Percentiles rank a stretch among this genome's conserved stretches.
Conservation (phyloP, 2,113 vertebrate genomes). For the Lepus europaeus region DNA sequence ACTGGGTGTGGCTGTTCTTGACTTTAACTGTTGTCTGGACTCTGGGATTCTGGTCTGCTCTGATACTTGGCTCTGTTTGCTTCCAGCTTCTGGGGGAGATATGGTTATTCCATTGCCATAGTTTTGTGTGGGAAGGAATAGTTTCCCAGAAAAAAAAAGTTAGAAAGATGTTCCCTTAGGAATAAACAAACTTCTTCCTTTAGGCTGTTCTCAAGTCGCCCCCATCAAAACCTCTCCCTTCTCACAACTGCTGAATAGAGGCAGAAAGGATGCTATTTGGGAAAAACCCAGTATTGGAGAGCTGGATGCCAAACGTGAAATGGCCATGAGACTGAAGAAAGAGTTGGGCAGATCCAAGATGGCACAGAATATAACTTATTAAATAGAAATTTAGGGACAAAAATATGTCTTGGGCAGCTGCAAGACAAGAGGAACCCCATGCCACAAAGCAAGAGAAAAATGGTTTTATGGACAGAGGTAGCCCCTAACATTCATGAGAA, state of each 20-base stretch:
- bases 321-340: too few relatives aligned
- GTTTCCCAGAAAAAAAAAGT: slow-evolving; percentile 54
- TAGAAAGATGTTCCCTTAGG: slow-evolving; percentile 52
- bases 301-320: neutral
- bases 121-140: slow-evolving; percentile 62
- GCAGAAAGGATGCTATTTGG: neutral
- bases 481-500: too few relatives aligned
- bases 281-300: too few relatives aligned
- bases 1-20: neutral
- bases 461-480: too few relatives aligned
- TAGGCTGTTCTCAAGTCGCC: neutral
- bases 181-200: slow-evolving; percentile 57
- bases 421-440: too few relatives aligned
- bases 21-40: neutral
- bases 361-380: too few relatives aligned
- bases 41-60: neutral
- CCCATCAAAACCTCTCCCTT: neutral
- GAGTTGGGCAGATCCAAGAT: too few relatives aligned
- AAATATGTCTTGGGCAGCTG: too few relatives aligned
- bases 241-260: neutral
- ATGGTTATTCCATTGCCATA: slow-evolving; percentile 16
- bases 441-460: too few relatives aligned
- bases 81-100: slow-evolving; percentile 10
- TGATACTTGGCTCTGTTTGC: neutral
- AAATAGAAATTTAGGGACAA: too few relatives aligned